phyloP scores from a whole-genome alignment of 2,113 vertebrate genomes.

The Pygoscelis antarcticus region DNA sequence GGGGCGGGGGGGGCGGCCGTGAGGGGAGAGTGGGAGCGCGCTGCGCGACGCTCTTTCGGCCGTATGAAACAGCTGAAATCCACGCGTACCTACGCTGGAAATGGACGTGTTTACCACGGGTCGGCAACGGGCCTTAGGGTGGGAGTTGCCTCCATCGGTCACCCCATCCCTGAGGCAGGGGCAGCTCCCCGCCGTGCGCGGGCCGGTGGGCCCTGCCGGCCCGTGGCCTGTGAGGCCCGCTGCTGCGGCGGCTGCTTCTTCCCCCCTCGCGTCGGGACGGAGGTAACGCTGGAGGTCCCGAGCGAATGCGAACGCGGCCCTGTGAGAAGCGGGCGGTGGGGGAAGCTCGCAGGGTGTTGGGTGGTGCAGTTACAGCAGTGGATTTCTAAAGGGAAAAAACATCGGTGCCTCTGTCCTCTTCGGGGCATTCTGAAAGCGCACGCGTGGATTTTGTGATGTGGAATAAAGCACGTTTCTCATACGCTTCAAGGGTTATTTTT shows the following conservation, averaged over 20 bases:
- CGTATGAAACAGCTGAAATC: rapidly evolving
- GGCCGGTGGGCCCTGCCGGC: background rate
- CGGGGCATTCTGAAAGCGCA: rapidly evolving
- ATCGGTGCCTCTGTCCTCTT: rapidly evolving
- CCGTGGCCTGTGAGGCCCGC: rapidly evolving
- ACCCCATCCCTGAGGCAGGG: background rate
- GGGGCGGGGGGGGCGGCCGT: no score
- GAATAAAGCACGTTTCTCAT: no score
- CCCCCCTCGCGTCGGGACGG: rapidly evolving
- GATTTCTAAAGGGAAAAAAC: background rate
- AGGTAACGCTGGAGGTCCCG: rapidly evolving
- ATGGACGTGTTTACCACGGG: rapidly evolving
- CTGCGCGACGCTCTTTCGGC: background rate
- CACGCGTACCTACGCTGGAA: rapidly evolving
- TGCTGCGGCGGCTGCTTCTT: no score
- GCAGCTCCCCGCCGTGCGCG: background rate
- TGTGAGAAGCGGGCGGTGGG: rapidly evolving
- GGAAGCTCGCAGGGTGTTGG: rapidly evolving
- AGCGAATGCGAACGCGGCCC: rapidly evolving
- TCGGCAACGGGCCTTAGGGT: rapidly evolving
- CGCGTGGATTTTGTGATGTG: background rate
- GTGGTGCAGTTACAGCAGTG: rapidly evolving
- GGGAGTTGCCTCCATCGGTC: background rate
- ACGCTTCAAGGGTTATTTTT: rapidly evolving
- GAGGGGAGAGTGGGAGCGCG: background rate